A percentile compares a stretch with the other conserved stretches of the same genome.
Evolutionary conservation across 2,113 vertebrate species (phyloP).

Genomic region (Riparia riparia): DNA sequence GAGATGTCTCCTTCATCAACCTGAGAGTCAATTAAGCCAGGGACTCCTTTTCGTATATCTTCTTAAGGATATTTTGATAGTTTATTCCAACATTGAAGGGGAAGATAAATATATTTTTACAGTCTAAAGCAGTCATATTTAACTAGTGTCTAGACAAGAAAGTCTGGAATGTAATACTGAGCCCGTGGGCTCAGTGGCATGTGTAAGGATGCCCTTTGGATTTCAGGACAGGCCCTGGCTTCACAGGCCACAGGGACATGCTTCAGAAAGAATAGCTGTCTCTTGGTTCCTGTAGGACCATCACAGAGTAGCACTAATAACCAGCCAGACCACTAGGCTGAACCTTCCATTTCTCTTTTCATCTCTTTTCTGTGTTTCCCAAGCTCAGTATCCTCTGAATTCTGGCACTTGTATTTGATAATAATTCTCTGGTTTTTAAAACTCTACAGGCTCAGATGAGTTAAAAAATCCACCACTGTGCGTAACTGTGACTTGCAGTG

Average conservation of each 20-base stretch:
- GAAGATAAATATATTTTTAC: background rate
- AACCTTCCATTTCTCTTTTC: background rate
- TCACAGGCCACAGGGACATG: fast-evolving
- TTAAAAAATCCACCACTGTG: conserved; percentile 43
- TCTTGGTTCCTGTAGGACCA: background rate
- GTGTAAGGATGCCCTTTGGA: background rate
- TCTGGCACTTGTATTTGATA: background rate
- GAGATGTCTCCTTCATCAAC: background rate
- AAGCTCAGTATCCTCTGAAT: conserved; percentile 17
- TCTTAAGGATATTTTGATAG: background rate
- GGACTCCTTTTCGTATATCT: background rate
- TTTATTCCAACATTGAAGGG: background rate
- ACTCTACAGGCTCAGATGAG: background rate
- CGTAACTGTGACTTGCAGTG: conserved; percentile 68
- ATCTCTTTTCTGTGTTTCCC: background rate
- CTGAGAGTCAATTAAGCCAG: background rate
- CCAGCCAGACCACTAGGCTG: background rate
- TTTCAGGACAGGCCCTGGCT: background rate
- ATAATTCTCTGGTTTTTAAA: conserved; percentile 20
- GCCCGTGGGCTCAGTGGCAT: background rate
- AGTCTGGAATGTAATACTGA: background rate
- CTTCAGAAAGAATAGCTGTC: background rate
- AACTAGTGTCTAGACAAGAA: background rate
- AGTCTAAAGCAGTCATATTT: background rate
- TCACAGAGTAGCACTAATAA: background rate